A percentile compares a stretch with the other conserved stretches of the same genome.
These are phyloP conservation scores for Ceramica pisi DNA, from an alignment of 2,888 invertebrate species.

Conservation along the genomic window DNA sequence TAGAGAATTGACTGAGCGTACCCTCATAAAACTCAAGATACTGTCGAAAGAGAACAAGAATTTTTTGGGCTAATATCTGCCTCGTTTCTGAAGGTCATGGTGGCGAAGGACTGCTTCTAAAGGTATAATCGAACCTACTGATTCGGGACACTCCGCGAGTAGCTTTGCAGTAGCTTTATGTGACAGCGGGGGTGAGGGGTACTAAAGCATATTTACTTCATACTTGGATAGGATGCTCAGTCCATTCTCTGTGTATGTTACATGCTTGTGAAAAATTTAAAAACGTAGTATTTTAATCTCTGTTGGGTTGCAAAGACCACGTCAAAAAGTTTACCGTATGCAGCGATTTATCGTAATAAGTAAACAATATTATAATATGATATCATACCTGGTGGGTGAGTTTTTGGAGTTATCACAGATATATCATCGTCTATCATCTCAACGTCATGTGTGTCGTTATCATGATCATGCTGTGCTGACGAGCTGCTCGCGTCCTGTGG, in stretches of 20 bases:
- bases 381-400: constrained; percentile 89
- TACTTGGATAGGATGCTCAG: not conserved
- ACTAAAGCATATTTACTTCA: not conserved
- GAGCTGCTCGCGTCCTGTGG: constrained; percentile 90
- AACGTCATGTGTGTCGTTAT: constrained; percentile 91
- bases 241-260: not conserved
- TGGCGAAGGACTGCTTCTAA: too few species aligned
- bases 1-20: not conserved
- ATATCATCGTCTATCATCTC: constrained; percentile 93
- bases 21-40: not conserved
- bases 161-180: too few species aligned
- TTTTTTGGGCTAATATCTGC: too few species aligned
- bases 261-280: not conserved
- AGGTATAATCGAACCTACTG: too few species aligned
- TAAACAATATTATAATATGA: not conserved
- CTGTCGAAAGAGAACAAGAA: not conserved
- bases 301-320: not conserved
- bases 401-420: constrained; percentile 91
- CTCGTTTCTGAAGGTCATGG: too few species aligned
- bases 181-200: too few species aligned
- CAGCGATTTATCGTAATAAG: not conserved
- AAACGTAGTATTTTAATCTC: not conserved
- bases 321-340: too few species aligned
- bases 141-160: too few species aligned
- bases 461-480: constrained; percentile 73